Conservation (phyloP, 2,888 invertebrate genomes). For the Platycheirus rosarum region DNA sequence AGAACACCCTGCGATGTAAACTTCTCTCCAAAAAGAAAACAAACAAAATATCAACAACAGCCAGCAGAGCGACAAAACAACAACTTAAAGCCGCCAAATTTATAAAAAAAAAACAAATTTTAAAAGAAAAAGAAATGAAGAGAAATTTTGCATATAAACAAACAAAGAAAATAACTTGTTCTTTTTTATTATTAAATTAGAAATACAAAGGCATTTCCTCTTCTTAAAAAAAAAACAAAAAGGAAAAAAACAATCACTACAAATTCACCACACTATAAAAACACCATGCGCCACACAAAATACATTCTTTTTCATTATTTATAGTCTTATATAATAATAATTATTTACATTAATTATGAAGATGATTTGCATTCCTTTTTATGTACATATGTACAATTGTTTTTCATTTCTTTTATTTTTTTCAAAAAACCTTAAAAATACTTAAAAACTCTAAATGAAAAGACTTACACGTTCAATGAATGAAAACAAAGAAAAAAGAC, state of each 20-base stretch:
- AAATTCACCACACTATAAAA: constrained; percentile 45
- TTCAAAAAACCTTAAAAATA: constrained; percentile 55
- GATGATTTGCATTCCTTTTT: constrained; percentile 69
- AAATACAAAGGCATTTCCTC: constrained; percentile 66
- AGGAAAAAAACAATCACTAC: too few relatives aligned
- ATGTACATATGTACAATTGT: constrained; percentile 62
- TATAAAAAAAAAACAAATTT: constrained; percentile 51
- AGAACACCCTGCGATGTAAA: constrained; percentile 26
- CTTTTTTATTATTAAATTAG: constrained; percentile 63
- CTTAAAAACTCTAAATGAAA: constrained; percentile 68
- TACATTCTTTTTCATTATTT: constrained; percentile 73
- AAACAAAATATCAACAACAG: constrained; percentile 40
- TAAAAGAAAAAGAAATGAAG: constrained; percentile 53
- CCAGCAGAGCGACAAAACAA: constrained; percentile 44
- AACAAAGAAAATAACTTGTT: constrained; percentile 76
- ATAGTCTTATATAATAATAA: constrained; percentile 70
- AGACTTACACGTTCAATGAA: constrained; percentile 74
- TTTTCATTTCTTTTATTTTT: constrained; percentile 58
- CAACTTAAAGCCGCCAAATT: constrained; percentile 58
- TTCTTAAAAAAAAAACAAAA: constrained; percentile 47
- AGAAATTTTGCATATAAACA: constrained; percentile 76
- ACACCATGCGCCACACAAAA: constrained; percentile 57
- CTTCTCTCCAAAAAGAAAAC: constrained; percentile 47
- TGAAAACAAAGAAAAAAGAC: constrained; percentile 71
- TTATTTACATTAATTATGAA: constrained; percentile 65